Conservation (phyloP, 2,888 invertebrate genomes). For the Allophyes oxyacanthae region DNA sequence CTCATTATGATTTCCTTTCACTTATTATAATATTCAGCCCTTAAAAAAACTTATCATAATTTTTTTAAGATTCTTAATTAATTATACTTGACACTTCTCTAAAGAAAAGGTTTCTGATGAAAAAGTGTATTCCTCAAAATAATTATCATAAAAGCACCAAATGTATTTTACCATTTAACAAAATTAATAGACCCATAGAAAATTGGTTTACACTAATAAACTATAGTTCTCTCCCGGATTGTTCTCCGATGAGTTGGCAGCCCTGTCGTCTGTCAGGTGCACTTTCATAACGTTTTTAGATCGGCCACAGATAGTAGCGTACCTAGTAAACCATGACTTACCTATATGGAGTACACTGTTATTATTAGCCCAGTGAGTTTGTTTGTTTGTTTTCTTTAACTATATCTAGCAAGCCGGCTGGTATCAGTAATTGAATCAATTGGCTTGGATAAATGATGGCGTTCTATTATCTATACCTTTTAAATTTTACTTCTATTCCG, state of each 20-base stretch:
- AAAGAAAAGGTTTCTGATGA: no score
- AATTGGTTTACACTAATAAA: background rate
- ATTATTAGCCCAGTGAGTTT: slow-evolving; percentile 28
- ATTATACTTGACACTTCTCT: no score
- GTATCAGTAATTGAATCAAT: slow-evolving; percentile 19
- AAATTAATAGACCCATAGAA: no score
- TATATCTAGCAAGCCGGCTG: slow-evolving; percentile 33
- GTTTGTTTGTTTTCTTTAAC: slow-evolving; percentile 28
- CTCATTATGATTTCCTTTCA: no score
- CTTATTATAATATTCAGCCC: no score
- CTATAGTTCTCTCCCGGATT: background rate
- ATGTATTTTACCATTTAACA: no score
- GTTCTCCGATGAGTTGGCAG: slow-evolving; percentile 7
- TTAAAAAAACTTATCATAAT: no score
- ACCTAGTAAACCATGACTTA: slow-evolving; percentile 23
- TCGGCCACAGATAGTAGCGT: slow-evolving; percentile 19
- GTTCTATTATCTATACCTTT: background rate
- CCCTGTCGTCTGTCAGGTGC: slow-evolving; percentile 51
- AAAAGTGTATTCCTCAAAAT: no score
- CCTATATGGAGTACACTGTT: slow-evolving; percentile 22
- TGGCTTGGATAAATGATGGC: slow-evolving; percentile 5
- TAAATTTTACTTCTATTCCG: background rate
- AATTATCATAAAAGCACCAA: no score
- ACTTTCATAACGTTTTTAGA: slow-evolving; percentile 53
- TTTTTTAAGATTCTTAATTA: no score